A percentile compares a stretch with the other conserved stretches of the same genome.
Conservation (phyloP, 2,797 vertebrate species). For the Chaenodraco wilsoni region DNA sequence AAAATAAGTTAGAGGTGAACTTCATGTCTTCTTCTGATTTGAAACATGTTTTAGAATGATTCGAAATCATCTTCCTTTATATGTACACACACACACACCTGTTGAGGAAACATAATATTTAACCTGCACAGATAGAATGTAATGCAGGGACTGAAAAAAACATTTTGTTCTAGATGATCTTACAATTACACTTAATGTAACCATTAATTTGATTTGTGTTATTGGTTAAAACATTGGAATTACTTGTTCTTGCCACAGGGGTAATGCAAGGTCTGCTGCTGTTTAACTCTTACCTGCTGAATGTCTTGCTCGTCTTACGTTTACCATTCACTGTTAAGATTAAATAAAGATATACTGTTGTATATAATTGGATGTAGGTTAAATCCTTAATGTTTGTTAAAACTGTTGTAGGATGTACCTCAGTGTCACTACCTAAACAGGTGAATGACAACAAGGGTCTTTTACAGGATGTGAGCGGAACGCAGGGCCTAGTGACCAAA, state of each 20-base stretch:
- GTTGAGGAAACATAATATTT: neutral
- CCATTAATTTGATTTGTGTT: neutral
- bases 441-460: neutral
- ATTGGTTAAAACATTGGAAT: neutral
- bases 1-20: neutral
- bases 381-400: constrained; percentile 1
- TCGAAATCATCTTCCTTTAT: neutral
- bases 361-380: neutral
- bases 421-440: neutral
- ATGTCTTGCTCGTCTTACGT: neutral
- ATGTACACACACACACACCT: no score
- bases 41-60: constrained; percentile 8
- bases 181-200: neutral
- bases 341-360: neutral
- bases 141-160: neutral
- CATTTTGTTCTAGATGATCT: neutral
- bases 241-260: neutral
- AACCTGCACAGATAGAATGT: neutral
- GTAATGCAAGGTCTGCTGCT: neutral
- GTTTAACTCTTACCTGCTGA: neutral
- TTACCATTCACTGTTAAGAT: neutral
- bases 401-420: neutral
- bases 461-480: neutral
- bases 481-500: neutral
- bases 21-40: neutral